These are phyloP conservation scores for Manduca sexta DNA, from an alignment of 1,140 invertebrate genomes.

Conservation along the genomic window DNA sequence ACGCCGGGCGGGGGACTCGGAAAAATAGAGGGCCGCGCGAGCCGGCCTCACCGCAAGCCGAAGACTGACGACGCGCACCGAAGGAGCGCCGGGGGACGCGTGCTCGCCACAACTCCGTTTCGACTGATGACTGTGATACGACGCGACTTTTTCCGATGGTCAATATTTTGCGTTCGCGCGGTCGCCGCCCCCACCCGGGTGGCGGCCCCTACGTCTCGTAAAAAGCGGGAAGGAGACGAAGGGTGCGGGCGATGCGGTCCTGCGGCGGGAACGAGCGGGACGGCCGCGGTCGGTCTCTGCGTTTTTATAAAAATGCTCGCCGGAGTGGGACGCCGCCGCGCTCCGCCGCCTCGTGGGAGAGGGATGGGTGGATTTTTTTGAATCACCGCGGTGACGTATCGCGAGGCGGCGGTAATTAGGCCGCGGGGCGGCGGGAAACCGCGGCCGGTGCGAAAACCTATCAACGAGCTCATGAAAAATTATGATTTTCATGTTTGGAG, in stretches of 20 bases:
- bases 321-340: constrained; percentile 49
- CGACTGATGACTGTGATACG: constrained; percentile 74
- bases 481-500: constrained; percentile 67
- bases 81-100: constrained; percentile 59
- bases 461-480: constrained; percentile 72
- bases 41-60: constrained; percentile 60
- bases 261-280: constrained; percentile 64
- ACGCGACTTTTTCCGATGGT: constrained; percentile 75
- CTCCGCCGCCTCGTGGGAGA: constrained; percentile 33
- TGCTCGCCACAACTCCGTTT: constrained; percentile 68
- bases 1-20: constrained; percentile 60
- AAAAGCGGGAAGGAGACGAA: constrained; percentile 74
- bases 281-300: constrained; percentile 63
- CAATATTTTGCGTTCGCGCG: constrained; percentile 74
- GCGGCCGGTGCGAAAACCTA: constrained; percentile 68
- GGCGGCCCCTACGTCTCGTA: constrained; percentile 72
- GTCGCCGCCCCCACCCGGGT: constrained; percentile 69
- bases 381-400: constrained; percentile 66
- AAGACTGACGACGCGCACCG: constrained; percentile 65
- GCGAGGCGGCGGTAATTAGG: constrained; percentile 68
- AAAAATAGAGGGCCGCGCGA: constrained; percentile 48
- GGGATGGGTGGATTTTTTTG: constrained; percentile 68
- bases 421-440: constrained; percentile 69
- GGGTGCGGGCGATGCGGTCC: constrained; percentile 52
- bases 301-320: constrained; percentile 72